These are phyloP conservation scores for Ciconia maguari DNA, from an alignment of 2,113 vertebrate species.

Conservation along the genomic window DNA sequence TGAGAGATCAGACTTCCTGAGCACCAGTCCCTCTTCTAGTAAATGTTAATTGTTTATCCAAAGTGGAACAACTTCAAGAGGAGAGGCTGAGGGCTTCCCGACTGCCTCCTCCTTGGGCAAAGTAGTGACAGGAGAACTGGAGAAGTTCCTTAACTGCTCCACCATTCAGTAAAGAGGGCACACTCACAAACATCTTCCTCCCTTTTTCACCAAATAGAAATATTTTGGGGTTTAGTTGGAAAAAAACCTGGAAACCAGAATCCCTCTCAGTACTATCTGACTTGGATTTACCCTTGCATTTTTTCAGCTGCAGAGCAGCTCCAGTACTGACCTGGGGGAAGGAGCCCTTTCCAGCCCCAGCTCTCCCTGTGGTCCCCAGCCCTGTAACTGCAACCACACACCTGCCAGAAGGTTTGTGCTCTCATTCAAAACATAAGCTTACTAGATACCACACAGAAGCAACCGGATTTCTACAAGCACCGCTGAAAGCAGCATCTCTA, in stretches of 20 bases:
- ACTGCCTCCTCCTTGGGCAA: background rate
- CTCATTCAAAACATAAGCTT: background rate
- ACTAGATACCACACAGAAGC: background rate
- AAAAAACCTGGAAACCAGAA: background rate
- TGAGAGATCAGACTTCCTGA: constrained; percentile 43
- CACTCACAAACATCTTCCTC: background rate
- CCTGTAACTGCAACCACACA: background rate
- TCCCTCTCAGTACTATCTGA: background rate
- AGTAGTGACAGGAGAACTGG: background rate
- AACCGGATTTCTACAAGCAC: accelerated
- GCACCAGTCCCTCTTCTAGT: background rate
- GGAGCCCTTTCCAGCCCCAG: background rate
- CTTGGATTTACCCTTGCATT: background rate
- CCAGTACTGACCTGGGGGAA: background rate
- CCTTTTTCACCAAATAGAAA: background rate
- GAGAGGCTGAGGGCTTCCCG: background rate
- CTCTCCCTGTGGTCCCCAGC: background rate
- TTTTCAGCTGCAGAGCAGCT: background rate
- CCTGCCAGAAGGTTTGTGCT: background rate
- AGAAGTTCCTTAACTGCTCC: background rate
- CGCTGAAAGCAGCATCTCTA: background rate
- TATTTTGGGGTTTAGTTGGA: background rate
- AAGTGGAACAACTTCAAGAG: background rate
- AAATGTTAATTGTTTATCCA: constrained; percentile 26
- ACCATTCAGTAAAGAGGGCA: background rate